These are phyloP conservation scores for Poliocrania exsul DNA, from an alignment of 2,797 vertebrate genomes.

Conservation along the genomic window DNA sequence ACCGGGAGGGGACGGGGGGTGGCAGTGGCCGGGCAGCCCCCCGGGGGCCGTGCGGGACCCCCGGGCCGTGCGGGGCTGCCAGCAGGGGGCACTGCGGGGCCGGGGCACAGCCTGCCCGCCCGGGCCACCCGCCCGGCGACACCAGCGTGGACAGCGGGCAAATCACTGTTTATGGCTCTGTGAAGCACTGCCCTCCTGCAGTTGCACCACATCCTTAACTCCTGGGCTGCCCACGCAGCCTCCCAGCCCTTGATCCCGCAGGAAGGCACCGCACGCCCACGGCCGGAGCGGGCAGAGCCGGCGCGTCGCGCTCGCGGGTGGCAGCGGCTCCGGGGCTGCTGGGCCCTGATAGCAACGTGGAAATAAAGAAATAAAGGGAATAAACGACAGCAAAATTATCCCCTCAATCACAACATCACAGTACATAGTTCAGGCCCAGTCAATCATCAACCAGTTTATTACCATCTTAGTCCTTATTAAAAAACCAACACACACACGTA, in stretches of 20 bases:
- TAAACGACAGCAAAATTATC: not conserved
- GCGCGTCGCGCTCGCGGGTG: not conserved
- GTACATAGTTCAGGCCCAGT: slow-evolving; percentile 60
- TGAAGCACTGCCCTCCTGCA: slow-evolving; percentile 7
- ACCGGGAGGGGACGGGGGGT: not conserved
- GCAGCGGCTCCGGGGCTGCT: not conserved
- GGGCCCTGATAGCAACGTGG: not conserved
- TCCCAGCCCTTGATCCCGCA: slow-evolving; percentile 32
- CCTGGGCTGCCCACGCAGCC: slow-evolving; percentile 48
- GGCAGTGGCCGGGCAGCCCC: not conserved
- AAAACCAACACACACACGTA: not conserved
- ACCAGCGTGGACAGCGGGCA: not conserved
- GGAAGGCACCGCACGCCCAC: slow-evolving; percentile 21
- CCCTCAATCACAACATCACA: slow-evolving; percentile 47
- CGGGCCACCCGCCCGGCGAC: not conserved
- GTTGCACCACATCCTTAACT: slow-evolving; percentile 45
- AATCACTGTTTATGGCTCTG: not conserved
- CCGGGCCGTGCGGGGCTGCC: not conserved
- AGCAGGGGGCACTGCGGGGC: not conserved
- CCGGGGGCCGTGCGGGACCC: rapidly evolving
- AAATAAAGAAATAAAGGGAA: slow-evolving; percentile 15
- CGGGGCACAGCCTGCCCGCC: not conserved
- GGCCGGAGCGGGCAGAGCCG: not conserved
- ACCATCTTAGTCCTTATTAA: slow-evolving; percentile 50
- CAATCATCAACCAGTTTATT: slow-evolving; percentile 65